Percentiles rank a stretch among this genome's conserved stretches.
phyloP scores from a whole-genome alignment of 2,797 vertebrate species.

The Sebastes oblongus region DNA sequence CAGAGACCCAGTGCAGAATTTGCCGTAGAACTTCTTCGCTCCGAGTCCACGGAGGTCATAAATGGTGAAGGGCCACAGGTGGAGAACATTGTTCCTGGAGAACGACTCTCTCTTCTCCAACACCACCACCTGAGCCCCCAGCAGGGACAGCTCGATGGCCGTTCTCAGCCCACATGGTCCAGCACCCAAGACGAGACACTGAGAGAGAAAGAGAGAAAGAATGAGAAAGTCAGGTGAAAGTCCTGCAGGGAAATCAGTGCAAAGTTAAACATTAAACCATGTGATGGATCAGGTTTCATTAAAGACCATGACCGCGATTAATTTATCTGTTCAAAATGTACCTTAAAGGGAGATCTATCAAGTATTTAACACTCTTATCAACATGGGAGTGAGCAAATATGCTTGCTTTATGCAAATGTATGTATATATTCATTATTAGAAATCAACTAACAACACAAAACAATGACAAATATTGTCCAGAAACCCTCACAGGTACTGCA shows the following conservation, averaged over 20 bases:
- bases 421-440: too few relatives aligned
- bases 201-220: background rate
- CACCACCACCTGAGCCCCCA: constrained; percentile 90
- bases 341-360: too few relatives aligned
- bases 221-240: background rate
- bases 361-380: too few relatives aligned
- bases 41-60: constrained; percentile 88
- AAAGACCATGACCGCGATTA: background rate
- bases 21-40: constrained; percentile 95
- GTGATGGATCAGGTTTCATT: background rate
- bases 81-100: constrained; percentile 94
- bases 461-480: too few relatives aligned
- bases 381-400: too few relatives aligned
- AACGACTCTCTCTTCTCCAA: constrained; percentile 91
- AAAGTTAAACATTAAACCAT: background rate
- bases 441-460: too few relatives aligned
- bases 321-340: too few relatives aligned
- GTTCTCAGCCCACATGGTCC: constrained; percentile 92
- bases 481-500: too few relatives aligned
- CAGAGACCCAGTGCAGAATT: constrained; percentile 90
- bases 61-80: constrained; percentile 96
- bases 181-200: constrained; percentile 93
- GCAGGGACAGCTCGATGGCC: constrained; percentile 90
- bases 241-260: background rate
- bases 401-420: too few relatives aligned